A percentile compares a stretch with the other conserved stretches of the same genome.
These are phyloP conservation scores for Ptychochromis oligacanthus DNA, from an alignment of 2,113 vertebrate species.

Conservation along the genomic window DNA sequence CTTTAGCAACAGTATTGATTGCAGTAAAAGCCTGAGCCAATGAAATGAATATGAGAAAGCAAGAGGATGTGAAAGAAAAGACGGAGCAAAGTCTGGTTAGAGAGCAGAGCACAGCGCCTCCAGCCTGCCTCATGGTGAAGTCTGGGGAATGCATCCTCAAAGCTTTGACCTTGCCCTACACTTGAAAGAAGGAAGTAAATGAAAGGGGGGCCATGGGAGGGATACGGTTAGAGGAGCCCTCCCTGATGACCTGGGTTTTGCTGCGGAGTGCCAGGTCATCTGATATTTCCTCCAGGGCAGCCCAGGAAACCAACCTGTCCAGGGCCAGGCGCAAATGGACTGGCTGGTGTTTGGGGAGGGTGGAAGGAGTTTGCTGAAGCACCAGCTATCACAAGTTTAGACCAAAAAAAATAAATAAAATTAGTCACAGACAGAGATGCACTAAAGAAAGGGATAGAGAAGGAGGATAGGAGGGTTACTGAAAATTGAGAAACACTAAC, in stretches of 20 bases:
- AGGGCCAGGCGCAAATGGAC: conserved; percentile 76
- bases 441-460: conserved; percentile 16
- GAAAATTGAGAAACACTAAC: conserved; percentile 43
- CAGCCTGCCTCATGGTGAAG: conserved; percentile 74
- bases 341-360: conserved; percentile 43
- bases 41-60: conserved; percentile 75
- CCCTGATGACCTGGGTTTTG: conserved; percentile 75
- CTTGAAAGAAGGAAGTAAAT: conserved; percentile 81
- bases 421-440: conserved; percentile 73
- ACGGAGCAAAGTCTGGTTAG: conserved; percentile 53
- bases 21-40: conserved; percentile 74
- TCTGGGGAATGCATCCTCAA: conserved; percentile 75
- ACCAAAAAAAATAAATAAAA: conserved; percentile 34
- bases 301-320: conserved; percentile 78
- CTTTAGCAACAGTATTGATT: conserved; percentile 75
- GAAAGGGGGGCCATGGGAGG: conserved; percentile 52
- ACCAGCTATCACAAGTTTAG: conserved; percentile 68
- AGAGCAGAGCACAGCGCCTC: conserved; percentile 69
- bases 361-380: conserved; percentile 24
- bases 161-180: conserved; percentile 80
- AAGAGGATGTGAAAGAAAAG: conserved; percentile 65
- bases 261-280: conserved; percentile 77
- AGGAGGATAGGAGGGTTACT: conserved; percentile 25
- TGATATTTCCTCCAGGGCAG: conserved; percentile 84
- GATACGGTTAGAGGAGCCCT: conserved; percentile 69